Evolutionary conservation across 2,113 vertebrate species (phyloP).

Genomic region (Megalops atlanticus): DNA sequence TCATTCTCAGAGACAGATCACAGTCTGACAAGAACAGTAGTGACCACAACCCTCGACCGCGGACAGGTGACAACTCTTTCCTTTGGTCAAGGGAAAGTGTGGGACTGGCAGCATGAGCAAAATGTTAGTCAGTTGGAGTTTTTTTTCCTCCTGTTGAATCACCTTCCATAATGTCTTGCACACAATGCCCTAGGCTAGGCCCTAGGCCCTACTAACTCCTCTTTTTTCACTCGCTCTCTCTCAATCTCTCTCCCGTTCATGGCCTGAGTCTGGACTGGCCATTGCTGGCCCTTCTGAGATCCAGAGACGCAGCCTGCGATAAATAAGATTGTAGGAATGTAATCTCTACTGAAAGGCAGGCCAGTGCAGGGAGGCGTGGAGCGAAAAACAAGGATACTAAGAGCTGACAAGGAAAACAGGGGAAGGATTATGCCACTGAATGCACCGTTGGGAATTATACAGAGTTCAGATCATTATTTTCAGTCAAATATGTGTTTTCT

Average conservation of each 20-base stretch:
- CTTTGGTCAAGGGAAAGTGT: too few relatives aligned
- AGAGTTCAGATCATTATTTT: neutral
- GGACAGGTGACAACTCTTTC: conserved; percentile 23
- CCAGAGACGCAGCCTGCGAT: neutral
- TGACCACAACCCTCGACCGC: conserved; percentile 29
- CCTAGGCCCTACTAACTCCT: neutral
- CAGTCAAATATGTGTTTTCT: conserved; percentile 13
- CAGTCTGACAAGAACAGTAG: conserved; percentile 45
- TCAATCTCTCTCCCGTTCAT: neutral
- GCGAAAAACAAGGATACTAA: neutral
- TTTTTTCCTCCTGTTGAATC: neutral
- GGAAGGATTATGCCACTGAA: neutral
- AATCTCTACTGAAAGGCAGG: neutral
- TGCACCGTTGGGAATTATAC: neutral
- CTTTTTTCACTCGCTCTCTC: neutral
- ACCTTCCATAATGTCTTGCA: neutral
- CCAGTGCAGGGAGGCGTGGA: neutral
- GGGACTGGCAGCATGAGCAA: neutral
- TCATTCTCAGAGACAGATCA: conserved; percentile 38
- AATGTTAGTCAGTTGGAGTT: neutral
- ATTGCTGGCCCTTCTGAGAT: neutral
- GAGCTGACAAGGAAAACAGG: neutral
- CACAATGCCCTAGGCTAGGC: conserved; percentile 5
- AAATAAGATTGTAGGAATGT: neutral
- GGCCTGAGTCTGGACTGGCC: neutral